These are phyloP conservation scores for Helarctos malayanus DNA, from an alignment of 2,797 vertebrate species.

Conservation along the genomic window DNA sequence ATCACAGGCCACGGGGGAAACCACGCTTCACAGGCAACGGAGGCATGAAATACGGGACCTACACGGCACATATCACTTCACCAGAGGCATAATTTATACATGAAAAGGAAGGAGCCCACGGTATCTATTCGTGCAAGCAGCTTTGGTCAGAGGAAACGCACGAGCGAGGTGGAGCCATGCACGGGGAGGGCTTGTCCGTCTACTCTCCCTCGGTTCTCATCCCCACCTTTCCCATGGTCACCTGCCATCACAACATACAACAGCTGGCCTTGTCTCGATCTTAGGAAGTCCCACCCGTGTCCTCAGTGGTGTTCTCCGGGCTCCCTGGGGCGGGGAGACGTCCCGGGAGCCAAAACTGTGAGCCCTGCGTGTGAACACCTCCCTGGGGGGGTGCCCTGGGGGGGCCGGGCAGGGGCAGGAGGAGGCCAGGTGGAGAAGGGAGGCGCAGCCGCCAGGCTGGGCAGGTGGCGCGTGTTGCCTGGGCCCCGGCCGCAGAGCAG, in stretches of 20 bases:
- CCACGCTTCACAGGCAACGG: conserved; percentile 84
- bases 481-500: conserved; percentile 79
- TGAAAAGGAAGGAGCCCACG: conserved; percentile 86
- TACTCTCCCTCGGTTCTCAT: conserved; percentile 75
- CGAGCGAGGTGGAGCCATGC: conserved; percentile 87
- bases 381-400: conserved; percentile 64
- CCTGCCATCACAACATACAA: conserved; percentile 83
- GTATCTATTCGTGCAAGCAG: conserved; percentile 86
- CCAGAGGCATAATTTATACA: conserved; percentile 86
- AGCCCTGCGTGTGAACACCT: conserved; percentile 85
- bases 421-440: conserved; percentile 82
- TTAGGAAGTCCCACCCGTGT: conserved; percentile 80
- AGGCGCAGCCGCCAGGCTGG: conserved; percentile 74
- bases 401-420: conserved; percentile 58
- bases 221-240: conserved; percentile 53
- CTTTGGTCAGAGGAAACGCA: conserved; percentile 84
- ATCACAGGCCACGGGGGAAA: conserved; percentile 86
- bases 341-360: conserved; percentile 27
- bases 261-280: conserved; percentile 70
- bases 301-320: conserved; percentile 70
- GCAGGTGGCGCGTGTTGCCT: accelerated
- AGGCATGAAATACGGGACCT: conserved; percentile 90
- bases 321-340: conserved; percentile 53
- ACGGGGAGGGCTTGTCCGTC: conserved; percentile 80
- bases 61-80: conserved; percentile 88